These are phyloP conservation scores for Gopherus evgoodei DNA, from an alignment of 2,113 vertebrate genomes.

Conservation along the genomic window DNA sequence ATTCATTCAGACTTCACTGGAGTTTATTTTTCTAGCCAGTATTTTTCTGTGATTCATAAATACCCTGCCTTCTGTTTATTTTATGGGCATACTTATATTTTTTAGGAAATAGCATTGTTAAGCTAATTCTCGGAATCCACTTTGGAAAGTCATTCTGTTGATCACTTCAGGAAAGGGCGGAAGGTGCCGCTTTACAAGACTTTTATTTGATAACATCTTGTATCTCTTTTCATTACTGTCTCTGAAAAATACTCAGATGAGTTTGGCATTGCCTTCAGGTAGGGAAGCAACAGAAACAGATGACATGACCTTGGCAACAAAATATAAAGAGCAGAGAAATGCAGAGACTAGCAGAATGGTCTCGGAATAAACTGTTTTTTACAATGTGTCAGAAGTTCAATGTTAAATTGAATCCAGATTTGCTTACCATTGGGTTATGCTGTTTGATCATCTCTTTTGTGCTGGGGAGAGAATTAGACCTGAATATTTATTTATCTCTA, in stretches of 20 bases:
- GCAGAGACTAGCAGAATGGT: neutral
- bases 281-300: neutral
- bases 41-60: neutral
- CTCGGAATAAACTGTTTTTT: neutral
- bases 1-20: conserved; percentile 8
- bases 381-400: neutral
- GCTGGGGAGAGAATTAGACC: neutral
- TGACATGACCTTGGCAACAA: neutral
- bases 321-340: neutral
- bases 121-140: neutral
- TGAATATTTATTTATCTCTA: conserved; percentile 16
- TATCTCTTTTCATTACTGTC: neutral
- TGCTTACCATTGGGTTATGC: neutral
- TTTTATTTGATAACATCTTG: conserved; percentile 24
- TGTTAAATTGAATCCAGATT: neutral
- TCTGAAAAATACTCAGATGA: neutral
- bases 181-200: neutral
- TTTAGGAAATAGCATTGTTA: neutral
- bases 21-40: neutral
- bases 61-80: conserved; percentile 25
- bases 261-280: neutral
- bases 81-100: neutral
- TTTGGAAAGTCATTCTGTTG: conserved; percentile 20
- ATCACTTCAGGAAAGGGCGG: neutral
- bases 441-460: conserved; percentile 14